These are phyloP conservation scores for Gortyna flavago DNA, from an alignment of 2,888 invertebrate species.

Conservation along the genomic window DNA sequence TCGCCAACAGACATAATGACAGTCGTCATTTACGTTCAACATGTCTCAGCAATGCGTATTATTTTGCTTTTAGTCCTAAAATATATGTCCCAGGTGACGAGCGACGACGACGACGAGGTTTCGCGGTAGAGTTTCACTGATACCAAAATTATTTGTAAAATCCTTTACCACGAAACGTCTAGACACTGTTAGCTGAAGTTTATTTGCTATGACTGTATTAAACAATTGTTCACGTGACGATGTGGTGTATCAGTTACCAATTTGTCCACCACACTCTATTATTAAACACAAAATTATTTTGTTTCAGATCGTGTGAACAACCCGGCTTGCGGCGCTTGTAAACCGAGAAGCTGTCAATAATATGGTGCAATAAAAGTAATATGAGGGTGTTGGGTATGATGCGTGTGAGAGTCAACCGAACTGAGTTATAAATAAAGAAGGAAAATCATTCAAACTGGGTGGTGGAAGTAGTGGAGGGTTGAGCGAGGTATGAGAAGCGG, in stretches of 20 bases:
- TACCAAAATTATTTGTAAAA: slow-evolving; percentile 6
- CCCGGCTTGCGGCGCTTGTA: slow-evolving; percentile 77
- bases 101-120: slow-evolving; percentile 2
- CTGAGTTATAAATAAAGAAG: slow-evolving; percentile 58
- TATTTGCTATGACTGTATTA: slow-evolving; percentile 52
- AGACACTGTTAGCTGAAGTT: slow-evolving; percentile 52
- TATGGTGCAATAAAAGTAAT: slow-evolving; percentile 68
- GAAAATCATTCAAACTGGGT: slow-evolving; percentile 53
- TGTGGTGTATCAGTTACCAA: slow-evolving; percentile 69
- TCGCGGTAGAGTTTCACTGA: background rate
- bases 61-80: slow-evolving; percentile 14
- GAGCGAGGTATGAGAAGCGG: slow-evolving; percentile 79
- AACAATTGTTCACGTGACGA: slow-evolving; percentile 57
- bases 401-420: slow-evolving; percentile 62
- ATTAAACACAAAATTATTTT: slow-evolving; percentile 80
- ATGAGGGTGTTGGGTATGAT: slow-evolving; percentile 65
- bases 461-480: slow-evolving; percentile 57
- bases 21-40: slow-evolving; percentile 22
- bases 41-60: slow-evolving; percentile 3
- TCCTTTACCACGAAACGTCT: slow-evolving; percentile 40
- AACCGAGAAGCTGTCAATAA: slow-evolving; percentile 60
- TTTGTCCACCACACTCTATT: slow-evolving; percentile 74
- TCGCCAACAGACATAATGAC: slow-evolving; percentile 33
- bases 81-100: slow-evolving; percentile 9
- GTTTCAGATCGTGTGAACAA: slow-evolving; percentile 84